A percentile compares a stretch with the other conserved stretches of the same genome.
These are phyloP conservation scores for Chelonoidis abingdonii DNA, from an alignment of 2,113 vertebrate genomes.

Conservation along the genomic window DNA sequence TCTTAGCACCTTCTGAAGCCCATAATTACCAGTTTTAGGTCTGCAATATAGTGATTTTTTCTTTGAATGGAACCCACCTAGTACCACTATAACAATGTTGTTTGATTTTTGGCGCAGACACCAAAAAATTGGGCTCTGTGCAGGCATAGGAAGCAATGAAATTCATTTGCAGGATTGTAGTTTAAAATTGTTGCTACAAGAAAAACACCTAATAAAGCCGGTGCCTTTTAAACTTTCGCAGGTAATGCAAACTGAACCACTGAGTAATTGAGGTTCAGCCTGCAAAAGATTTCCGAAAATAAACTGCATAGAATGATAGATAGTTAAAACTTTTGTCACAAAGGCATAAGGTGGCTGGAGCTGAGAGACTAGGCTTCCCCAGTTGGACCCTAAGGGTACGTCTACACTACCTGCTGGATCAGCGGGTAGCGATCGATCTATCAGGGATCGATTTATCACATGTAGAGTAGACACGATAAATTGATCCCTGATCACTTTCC, in stretches of 20 bases:
- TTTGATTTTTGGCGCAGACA: background rate
- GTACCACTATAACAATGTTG: background rate
- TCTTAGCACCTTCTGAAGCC: background rate
- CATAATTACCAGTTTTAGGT: background rate
- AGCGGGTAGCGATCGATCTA: too few species aligned
- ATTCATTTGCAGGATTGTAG: background rate
- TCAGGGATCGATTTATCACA: too few species aligned
- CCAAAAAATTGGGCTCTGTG: background rate
- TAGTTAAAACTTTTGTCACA: background rate
- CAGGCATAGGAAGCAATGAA: background rate
- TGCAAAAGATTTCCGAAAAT: background rate
- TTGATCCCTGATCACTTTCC: too few species aligned
- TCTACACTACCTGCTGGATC: too few species aligned
- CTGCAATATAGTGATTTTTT: background rate
- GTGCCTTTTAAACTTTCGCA: background rate
- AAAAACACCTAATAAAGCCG: background rate
- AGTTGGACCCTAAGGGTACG: background rate
- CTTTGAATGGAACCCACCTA: background rate
- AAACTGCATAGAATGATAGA: background rate
- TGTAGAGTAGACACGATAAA: too few species aligned
- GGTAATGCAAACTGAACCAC: background rate
- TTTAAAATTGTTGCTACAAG: background rate
- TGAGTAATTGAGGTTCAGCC: background rate
- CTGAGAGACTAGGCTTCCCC: background rate
- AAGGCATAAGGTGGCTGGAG: background rate